Percentiles rank a stretch among this genome's conserved stretches.
phyloP scores from a whole-genome alignment of 2,797 vertebrate species.

The Spondyliosoma cantharus region DNA sequence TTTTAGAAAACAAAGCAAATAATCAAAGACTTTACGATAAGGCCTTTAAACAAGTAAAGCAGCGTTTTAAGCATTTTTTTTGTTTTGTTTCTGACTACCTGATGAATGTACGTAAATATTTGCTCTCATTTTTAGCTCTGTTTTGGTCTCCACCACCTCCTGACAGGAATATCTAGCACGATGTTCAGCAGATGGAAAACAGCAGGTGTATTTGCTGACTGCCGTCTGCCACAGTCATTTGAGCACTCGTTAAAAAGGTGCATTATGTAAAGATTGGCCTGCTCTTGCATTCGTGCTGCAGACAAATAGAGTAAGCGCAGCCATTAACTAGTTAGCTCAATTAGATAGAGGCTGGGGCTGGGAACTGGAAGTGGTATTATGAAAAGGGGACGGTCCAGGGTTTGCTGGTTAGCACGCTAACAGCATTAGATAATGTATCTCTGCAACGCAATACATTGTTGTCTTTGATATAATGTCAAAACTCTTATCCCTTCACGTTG shows the following conservation, averaged over 20 bases:
- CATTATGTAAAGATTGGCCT: too few relatives aligned
- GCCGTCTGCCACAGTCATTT: neutral
- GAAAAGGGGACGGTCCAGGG: too few relatives aligned
- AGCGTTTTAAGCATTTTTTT: neutral
- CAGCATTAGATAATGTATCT: too few relatives aligned
- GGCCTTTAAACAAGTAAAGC: neutral
- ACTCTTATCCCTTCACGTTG: too few relatives aligned
- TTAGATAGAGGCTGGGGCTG: too few relatives aligned
- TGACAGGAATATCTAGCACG: neutral
- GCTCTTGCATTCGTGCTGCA: too few relatives aligned
- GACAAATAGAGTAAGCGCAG: too few relatives aligned
- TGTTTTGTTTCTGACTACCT: neutral
- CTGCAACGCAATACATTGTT: too few relatives aligned
- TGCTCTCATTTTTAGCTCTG: neutral
- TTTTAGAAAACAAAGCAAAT: neutral
- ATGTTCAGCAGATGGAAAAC: neutral
- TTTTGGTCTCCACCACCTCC: conserved; percentile 5
- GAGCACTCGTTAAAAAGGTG: neutral
- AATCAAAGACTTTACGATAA: neutral
- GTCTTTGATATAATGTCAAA: too few relatives aligned
- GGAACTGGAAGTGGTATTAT: too few relatives aligned
- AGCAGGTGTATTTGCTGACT: neutral
- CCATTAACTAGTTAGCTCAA: too few relatives aligned
- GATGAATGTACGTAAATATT: neutral
- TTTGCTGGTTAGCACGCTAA: too few relatives aligned